Percentiles rank a stretch among this genome's conserved stretches.
phyloP scores from a whole-genome alignment of 2,113 vertebrate genomes.

The Atlantisia rogersi region DNA sequence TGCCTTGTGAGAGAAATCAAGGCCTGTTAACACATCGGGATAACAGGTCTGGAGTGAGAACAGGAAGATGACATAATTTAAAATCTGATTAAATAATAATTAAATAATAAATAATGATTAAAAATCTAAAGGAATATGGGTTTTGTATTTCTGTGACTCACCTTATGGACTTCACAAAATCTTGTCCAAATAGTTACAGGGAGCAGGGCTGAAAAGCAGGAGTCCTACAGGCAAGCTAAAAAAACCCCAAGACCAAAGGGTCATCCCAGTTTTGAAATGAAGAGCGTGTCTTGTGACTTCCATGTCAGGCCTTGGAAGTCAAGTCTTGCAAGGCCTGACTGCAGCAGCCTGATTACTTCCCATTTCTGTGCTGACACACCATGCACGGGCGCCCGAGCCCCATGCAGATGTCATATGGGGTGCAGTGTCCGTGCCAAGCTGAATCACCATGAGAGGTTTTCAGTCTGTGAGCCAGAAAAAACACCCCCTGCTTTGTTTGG shows the following conservation, averaged over 20 bases:
- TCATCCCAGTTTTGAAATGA: not conserved
- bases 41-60: not conserved
- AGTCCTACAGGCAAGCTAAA: not conserved
- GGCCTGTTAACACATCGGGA: not conserved
- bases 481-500: not conserved
- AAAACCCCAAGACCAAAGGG: not conserved
- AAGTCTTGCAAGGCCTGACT: not conserved
- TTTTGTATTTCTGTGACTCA: not conserved
- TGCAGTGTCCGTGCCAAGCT: not conserved
- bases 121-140: not conserved
- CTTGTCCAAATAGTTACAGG: not conserved
- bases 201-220: not conserved
- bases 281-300: not conserved
- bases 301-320: not conserved
- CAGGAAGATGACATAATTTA: not conserved
- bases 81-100: not conserved
- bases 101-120: not conserved
- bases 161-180: not conserved
- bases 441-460: not conserved
- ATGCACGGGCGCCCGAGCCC: accelerated
- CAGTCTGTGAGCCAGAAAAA: not conserved
- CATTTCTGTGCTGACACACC: not conserved
- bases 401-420: no score
- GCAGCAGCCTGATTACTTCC: not conserved
- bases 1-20: not conserved